Conservation (phyloP, 2,888 invertebrate genomes). For the Harmothoe impar region DNA sequence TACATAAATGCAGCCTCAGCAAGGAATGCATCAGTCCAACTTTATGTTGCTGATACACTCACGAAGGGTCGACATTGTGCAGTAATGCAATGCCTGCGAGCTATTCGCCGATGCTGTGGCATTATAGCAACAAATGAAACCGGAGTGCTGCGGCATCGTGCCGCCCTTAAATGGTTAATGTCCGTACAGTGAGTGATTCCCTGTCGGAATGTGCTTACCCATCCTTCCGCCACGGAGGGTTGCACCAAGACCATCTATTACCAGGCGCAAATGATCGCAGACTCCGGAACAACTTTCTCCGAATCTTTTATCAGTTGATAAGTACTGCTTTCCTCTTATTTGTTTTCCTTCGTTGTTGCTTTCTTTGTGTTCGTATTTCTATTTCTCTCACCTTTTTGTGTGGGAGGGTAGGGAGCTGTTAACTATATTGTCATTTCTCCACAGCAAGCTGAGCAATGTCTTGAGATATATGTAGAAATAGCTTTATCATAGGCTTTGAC, state of each 20-base stretch:
- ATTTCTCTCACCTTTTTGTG: background rate
- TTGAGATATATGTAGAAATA: too few relatives aligned
- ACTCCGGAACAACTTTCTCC: background rate
- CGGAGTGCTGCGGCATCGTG: too few relatives aligned
- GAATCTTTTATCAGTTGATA: constrained; percentile 7
- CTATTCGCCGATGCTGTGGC: too few relatives aligned
- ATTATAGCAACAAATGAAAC: too few relatives aligned
- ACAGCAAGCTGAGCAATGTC: too few relatives aligned
- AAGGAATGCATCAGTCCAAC: too few relatives aligned
- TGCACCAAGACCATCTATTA: constrained; percentile 7
- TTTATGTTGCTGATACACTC: too few relatives aligned
- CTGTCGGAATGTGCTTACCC: constrained; percentile 15
- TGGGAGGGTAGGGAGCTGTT: background rate
- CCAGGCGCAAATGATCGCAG: background rate
- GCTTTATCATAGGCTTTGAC: too few relatives aligned
- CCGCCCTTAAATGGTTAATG: background rate
- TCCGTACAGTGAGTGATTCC: background rate
- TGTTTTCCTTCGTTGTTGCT: background rate
- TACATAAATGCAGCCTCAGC: background rate
- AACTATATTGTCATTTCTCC: too few relatives aligned
- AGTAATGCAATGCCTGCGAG: too few relatives aligned
- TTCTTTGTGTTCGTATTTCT: background rate
- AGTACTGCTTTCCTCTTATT: background rate
- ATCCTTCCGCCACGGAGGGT: background rate
- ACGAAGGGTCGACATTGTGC: too few relatives aligned